Conservation (phyloP, 2,797 vertebrate species). For the Eleutherodactylus coqui region DNA sequence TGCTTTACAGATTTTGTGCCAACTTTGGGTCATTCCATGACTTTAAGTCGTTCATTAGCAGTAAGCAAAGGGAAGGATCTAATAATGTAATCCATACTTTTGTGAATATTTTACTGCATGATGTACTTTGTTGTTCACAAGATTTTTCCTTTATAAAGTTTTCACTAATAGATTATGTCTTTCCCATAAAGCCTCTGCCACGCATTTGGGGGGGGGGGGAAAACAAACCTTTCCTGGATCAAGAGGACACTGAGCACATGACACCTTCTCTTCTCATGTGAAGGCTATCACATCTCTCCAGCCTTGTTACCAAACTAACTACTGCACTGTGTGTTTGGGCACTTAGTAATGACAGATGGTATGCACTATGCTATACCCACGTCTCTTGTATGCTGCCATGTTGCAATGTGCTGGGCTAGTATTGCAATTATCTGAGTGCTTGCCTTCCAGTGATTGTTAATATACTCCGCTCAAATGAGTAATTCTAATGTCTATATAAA, state of each 20-base stretch:
- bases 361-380: not conserved
- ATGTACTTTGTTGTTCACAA: not conserved
- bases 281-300: not conserved
- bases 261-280: not conserved
- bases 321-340: not conserved
- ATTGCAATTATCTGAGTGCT: not conserved
- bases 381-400: not conserved
- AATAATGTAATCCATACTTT: too few relatives aligned
- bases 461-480: not conserved
- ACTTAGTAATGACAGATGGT: not conserved
- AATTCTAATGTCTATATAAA: not conserved
- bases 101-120: not conserved
- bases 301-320: too few relatives aligned
- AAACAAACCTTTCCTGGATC: too few relatives aligned
- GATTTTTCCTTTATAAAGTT: not conserved
- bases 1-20: too few relatives aligned
- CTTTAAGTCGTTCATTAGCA: too few relatives aligned
- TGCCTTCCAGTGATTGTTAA: not conserved
- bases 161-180: not conserved
- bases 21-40: too few relatives aligned
- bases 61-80: too few relatives aligned
- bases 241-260: too few relatives aligned
- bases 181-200: too few relatives aligned
- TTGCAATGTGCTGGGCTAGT: not conserved
- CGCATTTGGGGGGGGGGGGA: too few relatives aligned